Base-by-base conservation (phyloP, 2,888 invertebrate species). In the Archaeoteleia sp. region DNA sequence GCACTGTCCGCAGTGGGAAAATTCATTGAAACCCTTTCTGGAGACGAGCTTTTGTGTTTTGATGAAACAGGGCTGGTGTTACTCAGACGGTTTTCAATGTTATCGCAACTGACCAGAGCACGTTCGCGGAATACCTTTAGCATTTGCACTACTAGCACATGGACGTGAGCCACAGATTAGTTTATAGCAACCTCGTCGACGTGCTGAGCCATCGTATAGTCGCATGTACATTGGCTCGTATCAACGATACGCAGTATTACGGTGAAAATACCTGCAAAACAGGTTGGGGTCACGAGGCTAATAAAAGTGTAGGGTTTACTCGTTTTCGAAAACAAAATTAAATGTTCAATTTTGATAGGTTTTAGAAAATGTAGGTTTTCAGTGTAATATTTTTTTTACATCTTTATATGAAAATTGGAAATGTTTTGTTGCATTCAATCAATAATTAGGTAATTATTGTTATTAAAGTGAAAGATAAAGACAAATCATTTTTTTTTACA, bases 1-100 rank as follows among this genome's bases (percentile, higher is more conserved):
- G n/a, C n/a, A n/a, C n/a, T n/a, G n/a, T n/a, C n/a, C n/a, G n/a
- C n/a, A n/a, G n/a, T n/a, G n/a, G n/a, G n/a, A n/a, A n/a, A n/a
- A n/a, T 20, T 5, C 20, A 5, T 20, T 5, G 20, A 20, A 20
- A 39, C 15, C 20, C 20, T 39, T 39, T 10, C 23, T 39, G 5
- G 9, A 23, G 39, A 23, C 20, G 9, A 39, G 20, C n/a, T 39
- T 39, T 39, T 5, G 9, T 39, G 39, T 23, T 20, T 39, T 39
- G 39, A 23, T 20, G 6, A 25, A 46, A 45, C 30, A 35, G 3
- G 14, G 10, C 9, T 13, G 20, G 17, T 7, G 6, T 15, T 10
- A 17, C 10, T 9, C 20, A n/a, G 4, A 35, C 39, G 6, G 20
- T 10, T 23, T 8, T 14, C 39, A 17, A 39, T 23, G 39, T 23